Conservation (phyloP, 1,140 invertebrate genomes). For the Carcinoscorpius rotundicauda region DNA sequence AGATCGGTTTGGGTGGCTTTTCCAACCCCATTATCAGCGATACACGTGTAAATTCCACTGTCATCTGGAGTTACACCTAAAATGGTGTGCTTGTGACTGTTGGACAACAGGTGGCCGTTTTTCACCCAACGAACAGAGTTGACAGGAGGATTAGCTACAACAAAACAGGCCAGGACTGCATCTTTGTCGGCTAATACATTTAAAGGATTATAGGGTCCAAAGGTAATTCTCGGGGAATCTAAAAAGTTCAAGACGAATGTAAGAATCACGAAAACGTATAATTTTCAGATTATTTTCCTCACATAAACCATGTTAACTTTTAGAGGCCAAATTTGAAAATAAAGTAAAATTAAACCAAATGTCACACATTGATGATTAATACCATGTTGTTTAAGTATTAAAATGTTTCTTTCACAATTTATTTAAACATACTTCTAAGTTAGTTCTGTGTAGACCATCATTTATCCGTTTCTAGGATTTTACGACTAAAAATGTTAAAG, state of each 20-base stretch:
- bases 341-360: too few species aligned
- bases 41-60: conserved; percentile 68
- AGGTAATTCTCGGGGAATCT: conserved; percentile 78
- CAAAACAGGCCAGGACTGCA: conserved; percentile 67
- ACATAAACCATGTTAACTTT: too few species aligned
- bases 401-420: too few species aligned
- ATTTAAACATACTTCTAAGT: too few species aligned
- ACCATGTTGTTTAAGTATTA: too few species aligned
- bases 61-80: conserved; percentile 41
- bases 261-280: background rate
- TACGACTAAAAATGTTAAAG: too few species aligned
- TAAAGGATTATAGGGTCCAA: conserved; percentile 77
- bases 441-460: too few species aligned
- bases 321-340: too few species aligned
- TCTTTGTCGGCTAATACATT: conserved; percentile 68
- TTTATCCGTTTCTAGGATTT: too few species aligned
- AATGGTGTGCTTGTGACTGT: conserved; percentile 25
- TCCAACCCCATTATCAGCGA: conserved; percentile 64
- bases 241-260: conserved; percentile 18
- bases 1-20: conserved; percentile 18
- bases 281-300: background rate
- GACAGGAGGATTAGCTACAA: conserved; percentile 77
- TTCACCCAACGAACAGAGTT: conserved; percentile 65
- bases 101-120: conserved; percentile 50
- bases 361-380: too few species aligned